Evolutionary conservation across 2,797 vertebrate genomes (phyloP), one percentile per base, ranked within the genome.

Genomic region (Eremophila alpestris): DNA sequence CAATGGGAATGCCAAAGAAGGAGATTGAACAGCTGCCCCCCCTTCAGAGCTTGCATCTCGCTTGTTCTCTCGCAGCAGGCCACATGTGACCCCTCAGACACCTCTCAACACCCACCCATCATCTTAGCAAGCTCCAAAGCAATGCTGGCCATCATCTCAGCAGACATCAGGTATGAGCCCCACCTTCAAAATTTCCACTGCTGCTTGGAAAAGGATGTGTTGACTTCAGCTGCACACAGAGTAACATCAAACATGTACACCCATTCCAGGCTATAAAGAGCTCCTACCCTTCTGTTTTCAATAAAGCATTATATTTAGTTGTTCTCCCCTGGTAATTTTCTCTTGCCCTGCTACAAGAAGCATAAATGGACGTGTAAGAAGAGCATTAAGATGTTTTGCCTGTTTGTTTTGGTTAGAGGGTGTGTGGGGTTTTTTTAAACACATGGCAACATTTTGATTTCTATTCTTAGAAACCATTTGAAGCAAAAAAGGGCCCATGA

Each of bases 401-500:
- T 41, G 26, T 83, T 91, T 94, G 73, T 86, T 95, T 94, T 91
- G 62, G 82, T 94, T 92, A 67, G 84, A 89, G 89, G 60, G 75
- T 65, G 69, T 73, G 67, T 41, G 51, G 32, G 0, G 13, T 6
- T 84, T 91, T 93, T 91, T 88, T 48, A 81, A 93, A 91, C 90
- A 96, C 93, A 94, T 94, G 93, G 85, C 87, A 96, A 78, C 90
- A 90, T 88, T 95, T 79, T 92, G 48, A 89, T 90, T 95, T 95
- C 94, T 95, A 95, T 96, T 95, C 70, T 95, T 95, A 95, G 96
- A 92, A 95, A 92, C 19, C 13, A 77, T 95, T 16, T 54, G 88
- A 95, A 45, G 90, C 79, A 90, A 84, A 90, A 93, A 90, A 93
- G 51, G 38, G 59, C 52, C 30, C 80, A 60, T 73, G 90, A 88